Percentiles rank a stretch among this genome's conserved stretches.
phyloP scores from a whole-genome alignment of 1,140 invertebrate genomes.

The Cotesia chilonis region DNA sequence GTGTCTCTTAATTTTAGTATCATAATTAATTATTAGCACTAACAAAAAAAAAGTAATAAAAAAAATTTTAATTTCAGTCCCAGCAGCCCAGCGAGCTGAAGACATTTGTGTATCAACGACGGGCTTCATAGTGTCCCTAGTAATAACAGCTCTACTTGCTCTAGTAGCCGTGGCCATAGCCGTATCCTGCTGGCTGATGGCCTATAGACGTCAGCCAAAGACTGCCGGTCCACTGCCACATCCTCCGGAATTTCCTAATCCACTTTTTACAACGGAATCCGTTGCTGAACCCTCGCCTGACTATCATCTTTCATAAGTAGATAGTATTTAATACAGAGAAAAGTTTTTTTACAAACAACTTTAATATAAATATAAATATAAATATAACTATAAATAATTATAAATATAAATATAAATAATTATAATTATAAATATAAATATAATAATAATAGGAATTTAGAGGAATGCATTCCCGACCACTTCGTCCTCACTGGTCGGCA shows the following conservation, averaged over 20 bases:
- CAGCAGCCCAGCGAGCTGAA: constrained; percentile 74
- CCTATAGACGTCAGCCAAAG: constrained; percentile 86
- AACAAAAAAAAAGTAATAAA: constrained; percentile 24
- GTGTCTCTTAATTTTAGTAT: too few relatives aligned
- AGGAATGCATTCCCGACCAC: constrained; percentile 57
- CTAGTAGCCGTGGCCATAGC: constrained; percentile 92
- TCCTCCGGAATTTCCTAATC: constrained; percentile 94
- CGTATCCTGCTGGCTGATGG: constrained; percentile 94
- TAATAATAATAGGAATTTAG: constrained; percentile 38
- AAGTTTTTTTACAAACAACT: constrained; percentile 8
- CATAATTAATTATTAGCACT: background rate
- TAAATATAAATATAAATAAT: constrained; percentile 39
- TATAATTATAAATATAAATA: constrained; percentile 41
- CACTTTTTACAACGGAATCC: constrained; percentile 85
- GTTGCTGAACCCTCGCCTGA: constrained; percentile 81
- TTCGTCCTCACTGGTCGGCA: constrained; percentile 53
- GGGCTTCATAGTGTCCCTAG: constrained; percentile 89
- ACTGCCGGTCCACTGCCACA: constrained; percentile 88
- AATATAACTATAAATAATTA: constrained; percentile 46
- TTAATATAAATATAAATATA: constrained; percentile 6
- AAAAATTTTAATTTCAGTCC: constrained; percentile 65
- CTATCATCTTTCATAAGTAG: constrained; percentile 72
- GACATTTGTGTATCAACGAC: constrained; percentile 94
- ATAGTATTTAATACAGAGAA: constrained; percentile 37
- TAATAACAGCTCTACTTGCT: constrained; percentile 89